phyloP scores from a whole-genome alignment of 1,140 invertebrate species.

The Mya arenaria region DNA sequence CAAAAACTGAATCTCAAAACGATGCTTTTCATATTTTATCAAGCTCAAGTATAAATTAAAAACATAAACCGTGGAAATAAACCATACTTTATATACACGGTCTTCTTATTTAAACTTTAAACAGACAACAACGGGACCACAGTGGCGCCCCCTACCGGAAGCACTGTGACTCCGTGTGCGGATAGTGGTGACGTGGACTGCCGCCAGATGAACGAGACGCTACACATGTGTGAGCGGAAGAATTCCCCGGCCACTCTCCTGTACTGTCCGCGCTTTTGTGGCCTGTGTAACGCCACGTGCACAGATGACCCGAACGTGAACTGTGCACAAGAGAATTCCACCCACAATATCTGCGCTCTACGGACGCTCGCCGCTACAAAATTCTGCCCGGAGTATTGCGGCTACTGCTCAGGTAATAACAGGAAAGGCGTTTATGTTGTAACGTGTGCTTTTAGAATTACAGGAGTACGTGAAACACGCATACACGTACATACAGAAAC shows the following conservation, averaged over 20 bases:
- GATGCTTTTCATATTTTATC: neutral
- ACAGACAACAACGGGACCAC: slow-evolving; percentile 6
- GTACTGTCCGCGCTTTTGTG: slow-evolving; percentile 27
- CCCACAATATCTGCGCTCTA: slow-evolving; percentile 31
- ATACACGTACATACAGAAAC: no score
- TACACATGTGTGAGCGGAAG: slow-evolving; percentile 18
- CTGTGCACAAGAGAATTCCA: slow-evolving; percentile 35
- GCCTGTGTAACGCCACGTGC: neutral
- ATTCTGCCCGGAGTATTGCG: slow-evolving; percentile 40
- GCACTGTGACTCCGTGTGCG: slow-evolving; percentile 15
- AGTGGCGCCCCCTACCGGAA: slow-evolving; percentile 30
- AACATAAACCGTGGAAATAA: neutral
- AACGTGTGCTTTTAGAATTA: no score
- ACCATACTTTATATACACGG: neutral
- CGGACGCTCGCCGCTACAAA: slow-evolving; percentile 37
- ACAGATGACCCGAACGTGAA: slow-evolving; percentile 32
- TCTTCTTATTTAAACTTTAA: neutral
- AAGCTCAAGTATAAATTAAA: neutral
- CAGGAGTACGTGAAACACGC: no score
- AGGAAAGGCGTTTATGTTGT: no score
- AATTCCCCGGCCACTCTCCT: slow-evolving; percentile 29
- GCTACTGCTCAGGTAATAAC: slow-evolving; percentile 47
- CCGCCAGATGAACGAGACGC: slow-evolving; percentile 38
- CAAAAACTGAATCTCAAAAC: neutral
- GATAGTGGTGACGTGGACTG: slow-evolving; percentile 46